phyloP scores from a whole-genome alignment of 2,888 invertebrate genomes.

The Rhingia campestris region DNA sequence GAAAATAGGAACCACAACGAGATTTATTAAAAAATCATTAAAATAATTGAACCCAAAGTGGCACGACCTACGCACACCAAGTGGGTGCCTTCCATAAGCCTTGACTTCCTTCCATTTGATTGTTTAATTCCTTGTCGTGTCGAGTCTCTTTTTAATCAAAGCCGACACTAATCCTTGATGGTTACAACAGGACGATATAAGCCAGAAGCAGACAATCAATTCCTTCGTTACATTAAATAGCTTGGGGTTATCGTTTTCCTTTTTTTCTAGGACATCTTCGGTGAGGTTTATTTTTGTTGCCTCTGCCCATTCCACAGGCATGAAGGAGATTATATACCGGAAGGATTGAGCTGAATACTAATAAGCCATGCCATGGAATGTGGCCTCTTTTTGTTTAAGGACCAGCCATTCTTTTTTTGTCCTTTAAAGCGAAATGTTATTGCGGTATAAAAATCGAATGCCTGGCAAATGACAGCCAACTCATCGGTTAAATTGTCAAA shows the following conservation, averaged over 20 bases:
- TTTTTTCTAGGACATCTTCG: background rate
- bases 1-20: too few relatives aligned
- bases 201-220: conserved; percentile 55
- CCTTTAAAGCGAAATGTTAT: conserved; percentile 24
- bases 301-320: conserved; percentile 7
- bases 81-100: too few relatives aligned
- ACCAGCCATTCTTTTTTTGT: background rate
- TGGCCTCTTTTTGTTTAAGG: conserved; percentile 4
- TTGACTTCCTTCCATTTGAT: conserved; percentile 54
- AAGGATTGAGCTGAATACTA: conserved; percentile 65
- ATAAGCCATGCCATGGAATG: conserved; percentile 42
- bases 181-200: conserved; percentile 51
- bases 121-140: conserved; percentile 45
- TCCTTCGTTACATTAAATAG: conserved; percentile 51
- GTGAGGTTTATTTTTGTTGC: background rate
- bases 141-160: conserved; percentile 54
- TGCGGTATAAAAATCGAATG: conserved; percentile 17
- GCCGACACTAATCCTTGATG: conserved; percentile 46
- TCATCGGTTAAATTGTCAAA: conserved; percentile 69
- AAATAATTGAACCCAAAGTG: too few relatives aligned
- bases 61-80: too few relatives aligned
- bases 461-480: conserved; percentile 54
- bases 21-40: too few relatives aligned
- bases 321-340: conserved; percentile 8
- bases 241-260: conserved; percentile 28